Conservation (phyloP, 2,113 vertebrate genomes). For the Alosa alosa region DNA sequence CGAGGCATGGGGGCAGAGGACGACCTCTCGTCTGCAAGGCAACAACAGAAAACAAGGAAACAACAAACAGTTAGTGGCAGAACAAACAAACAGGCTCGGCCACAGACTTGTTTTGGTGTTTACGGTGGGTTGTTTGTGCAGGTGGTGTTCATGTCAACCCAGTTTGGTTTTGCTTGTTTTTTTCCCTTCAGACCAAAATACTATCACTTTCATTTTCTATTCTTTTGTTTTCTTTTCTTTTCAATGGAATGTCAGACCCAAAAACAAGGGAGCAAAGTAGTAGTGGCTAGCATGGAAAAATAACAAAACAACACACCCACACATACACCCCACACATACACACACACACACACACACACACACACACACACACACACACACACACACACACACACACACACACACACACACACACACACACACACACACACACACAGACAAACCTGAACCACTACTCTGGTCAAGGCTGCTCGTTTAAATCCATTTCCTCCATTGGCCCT, state of each 20-base stretch:
- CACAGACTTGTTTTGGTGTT: slow-evolving; percentile 9
- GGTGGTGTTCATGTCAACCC: neutral
- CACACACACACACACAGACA: neutral
- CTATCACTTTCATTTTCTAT: slow-evolving; percentile 1
- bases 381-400: too few relatives aligned
- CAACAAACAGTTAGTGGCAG: slow-evolving; percentile 15
- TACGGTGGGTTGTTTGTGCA: neutral
- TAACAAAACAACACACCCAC: neutral
- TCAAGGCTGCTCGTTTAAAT: slow-evolving; percentile 12
- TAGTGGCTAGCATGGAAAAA: too few relatives aligned
- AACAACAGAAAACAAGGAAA: slow-evolving; percentile 24
- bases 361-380: neutral
- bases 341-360: neutral
- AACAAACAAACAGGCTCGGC: neutral
- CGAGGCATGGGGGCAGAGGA: slow-evolving; percentile 75
- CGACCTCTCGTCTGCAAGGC: slow-evolving; percentile 80
- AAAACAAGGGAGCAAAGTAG: neutral
- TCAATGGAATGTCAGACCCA: neutral
- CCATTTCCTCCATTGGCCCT: neutral
- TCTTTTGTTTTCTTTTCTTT: neutral
- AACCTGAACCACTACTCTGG: neutral
- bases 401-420: neutral
- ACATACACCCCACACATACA: neutral
- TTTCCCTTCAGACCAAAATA: neutral
- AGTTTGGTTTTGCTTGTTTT: neutral